These are phyloP conservation scores for Apodemia hepburni DNA, from an alignment of 2,888 invertebrate species.

Conservation along the genomic window DNA sequence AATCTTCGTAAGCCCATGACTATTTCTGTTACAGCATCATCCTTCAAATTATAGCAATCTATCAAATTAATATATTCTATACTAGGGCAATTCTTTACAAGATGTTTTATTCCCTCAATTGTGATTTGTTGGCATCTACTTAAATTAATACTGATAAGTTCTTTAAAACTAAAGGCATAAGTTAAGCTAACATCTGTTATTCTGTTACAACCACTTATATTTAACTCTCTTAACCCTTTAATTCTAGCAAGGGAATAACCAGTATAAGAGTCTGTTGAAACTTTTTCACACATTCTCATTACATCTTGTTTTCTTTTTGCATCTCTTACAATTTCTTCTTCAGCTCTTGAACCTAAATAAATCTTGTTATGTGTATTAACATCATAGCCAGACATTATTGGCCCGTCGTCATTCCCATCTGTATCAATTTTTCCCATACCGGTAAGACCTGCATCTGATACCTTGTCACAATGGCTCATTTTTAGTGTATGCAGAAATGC, in stretches of 20 bases:
- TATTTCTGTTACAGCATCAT: conserved; percentile 73
- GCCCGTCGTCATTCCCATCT: conserved; percentile 47
- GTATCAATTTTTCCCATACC: conserved; percentile 79
- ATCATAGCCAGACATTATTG: conserved; percentile 53
- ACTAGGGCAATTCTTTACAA: conserved; percentile 84
- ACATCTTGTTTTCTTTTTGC: conserved; percentile 81
- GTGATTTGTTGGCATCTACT: conserved; percentile 86
- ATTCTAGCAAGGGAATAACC: conserved; percentile 78
- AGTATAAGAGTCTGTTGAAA: conserved; percentile 55
- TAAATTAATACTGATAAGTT: conserved; percentile 81
- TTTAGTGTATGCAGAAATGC: conserved; percentile 79
- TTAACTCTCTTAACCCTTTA: conserved; percentile 77
- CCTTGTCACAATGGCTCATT: conserved; percentile 83
- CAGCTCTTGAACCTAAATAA: conserved; percentile 83
- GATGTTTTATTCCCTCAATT: conserved; percentile 80
- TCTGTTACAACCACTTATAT: conserved; percentile 84
- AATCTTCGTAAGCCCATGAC: conserved; percentile 67
- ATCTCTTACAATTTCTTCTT: conserved; percentile 66
- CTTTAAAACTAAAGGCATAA: conserved; percentile 83
- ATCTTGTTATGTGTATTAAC: conserved; percentile 58
- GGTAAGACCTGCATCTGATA: conserved; percentile 86
- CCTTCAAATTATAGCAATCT: conserved; percentile 85
- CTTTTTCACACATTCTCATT: conserved; percentile 80
- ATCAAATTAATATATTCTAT: conserved; percentile 84
- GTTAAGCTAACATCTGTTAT: conserved; percentile 86